Evolutionary conservation across 2,797 vertebrate species (phyloP).

Genomic region (Linurgus olivaceus): DNA sequence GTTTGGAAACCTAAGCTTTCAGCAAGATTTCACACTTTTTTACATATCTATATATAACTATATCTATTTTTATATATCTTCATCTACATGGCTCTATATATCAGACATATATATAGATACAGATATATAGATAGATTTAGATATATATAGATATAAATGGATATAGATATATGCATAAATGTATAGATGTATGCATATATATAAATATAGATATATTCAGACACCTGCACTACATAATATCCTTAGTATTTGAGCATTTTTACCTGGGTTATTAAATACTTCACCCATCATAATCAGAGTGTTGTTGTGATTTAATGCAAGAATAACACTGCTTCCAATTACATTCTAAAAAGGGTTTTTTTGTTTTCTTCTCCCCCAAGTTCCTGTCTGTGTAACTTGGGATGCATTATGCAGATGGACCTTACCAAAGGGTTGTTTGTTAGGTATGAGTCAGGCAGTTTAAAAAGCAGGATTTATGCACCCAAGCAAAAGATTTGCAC

Average conservation of each 20-base stretch:
- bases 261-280: background rate
- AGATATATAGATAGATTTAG: background rate
- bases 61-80: background rate
- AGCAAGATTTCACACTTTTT: background rate
- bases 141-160: background rate
- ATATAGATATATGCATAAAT: background rate
- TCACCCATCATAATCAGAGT: background rate
- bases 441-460: background rate
- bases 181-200: background rate
- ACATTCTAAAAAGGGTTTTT: background rate
- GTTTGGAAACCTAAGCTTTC: background rate
- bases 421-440: background rate
- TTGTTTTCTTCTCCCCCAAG: background rate
- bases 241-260: background rate
- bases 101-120: background rate
- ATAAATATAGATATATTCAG: background rate
- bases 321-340: background rate
- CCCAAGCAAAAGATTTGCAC: background rate
- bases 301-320: background rate
- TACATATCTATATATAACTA: background rate
- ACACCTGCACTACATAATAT: background rate
- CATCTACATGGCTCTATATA: background rate
- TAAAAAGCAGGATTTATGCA: background rate
- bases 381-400: fast-evolving
- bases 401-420: background rate